Evolutionary conservation across 2,888 invertebrate genomes (phyloP).

Genomic region (Oscheius sp.): DNA sequence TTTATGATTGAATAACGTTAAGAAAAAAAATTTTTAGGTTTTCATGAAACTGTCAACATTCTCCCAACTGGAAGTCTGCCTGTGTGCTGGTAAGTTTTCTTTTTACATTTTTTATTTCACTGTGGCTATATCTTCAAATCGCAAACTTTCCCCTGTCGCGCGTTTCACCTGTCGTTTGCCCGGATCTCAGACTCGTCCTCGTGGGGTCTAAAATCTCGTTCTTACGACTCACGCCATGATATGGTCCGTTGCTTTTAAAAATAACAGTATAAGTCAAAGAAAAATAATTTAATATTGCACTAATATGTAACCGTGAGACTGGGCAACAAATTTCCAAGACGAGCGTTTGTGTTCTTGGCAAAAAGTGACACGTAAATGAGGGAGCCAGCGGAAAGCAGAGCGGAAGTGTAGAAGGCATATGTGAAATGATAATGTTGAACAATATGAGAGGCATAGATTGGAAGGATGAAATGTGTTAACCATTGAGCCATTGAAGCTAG

Average conservation of each 20-base stretch:
- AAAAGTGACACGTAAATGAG: slow-evolving; percentile 62
- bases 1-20: not conserved
- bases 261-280: not conserved
- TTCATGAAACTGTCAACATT: slow-evolving; percentile 88
- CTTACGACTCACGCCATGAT: slow-evolving; percentile 2
- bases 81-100: slow-evolving; percentile 62
- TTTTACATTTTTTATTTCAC: no score
- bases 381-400: slow-evolving; percentile 53
- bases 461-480: slow-evolving; percentile 69
- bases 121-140: not conserved
- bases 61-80: slow-evolving; percentile 75
- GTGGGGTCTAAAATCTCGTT: slow-evolving; percentile 12
- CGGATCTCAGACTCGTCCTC: slow-evolving; percentile 19
- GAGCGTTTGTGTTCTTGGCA: slow-evolving; percentile 65
- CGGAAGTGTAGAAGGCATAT: slow-evolving; percentile 70
- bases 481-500: slow-evolving; percentile 69
- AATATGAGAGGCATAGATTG: slow-evolving; percentile 67
- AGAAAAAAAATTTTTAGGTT: slow-evolving; percentile 83
- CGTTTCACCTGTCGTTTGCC: slow-evolving; percentile 9
- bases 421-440: slow-evolving; percentile 65
- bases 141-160: not conserved
- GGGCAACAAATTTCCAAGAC: slow-evolving; percentile 63
- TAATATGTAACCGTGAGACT: slow-evolving; percentile 49
- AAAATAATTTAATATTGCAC: not conserved
- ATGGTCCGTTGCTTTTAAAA: slow-evolving; percentile 9